phyloP scores from a whole-genome alignment of 2,113 vertebrate species.

The Sinocyclocheilus rhinocerous region DNA sequence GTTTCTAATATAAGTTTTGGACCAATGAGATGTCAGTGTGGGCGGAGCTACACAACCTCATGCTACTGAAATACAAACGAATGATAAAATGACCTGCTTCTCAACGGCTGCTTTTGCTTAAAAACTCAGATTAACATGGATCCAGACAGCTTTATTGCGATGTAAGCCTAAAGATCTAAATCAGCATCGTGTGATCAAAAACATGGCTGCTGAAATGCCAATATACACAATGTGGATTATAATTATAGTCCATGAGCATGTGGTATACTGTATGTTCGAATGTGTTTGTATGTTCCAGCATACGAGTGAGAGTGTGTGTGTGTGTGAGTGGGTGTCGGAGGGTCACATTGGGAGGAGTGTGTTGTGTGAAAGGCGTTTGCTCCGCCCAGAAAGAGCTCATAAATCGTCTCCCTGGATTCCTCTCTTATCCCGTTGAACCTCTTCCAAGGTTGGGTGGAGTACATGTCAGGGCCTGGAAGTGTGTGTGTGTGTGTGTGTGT shows the following conservation, averaged over 20 bases:
- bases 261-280: too few relatives aligned
- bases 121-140: not conserved
- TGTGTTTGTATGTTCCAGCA: too few relatives aligned
- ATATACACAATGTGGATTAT: too few relatives aligned
- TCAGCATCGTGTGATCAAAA: too few relatives aligned
- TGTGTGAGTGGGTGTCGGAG: too few relatives aligned
- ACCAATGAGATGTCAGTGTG: not conserved
- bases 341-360: too few relatives aligned
- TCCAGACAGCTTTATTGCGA: too few relatives aligned
- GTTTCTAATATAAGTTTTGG: not conserved
- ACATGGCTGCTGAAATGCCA: too few relatives aligned
- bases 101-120: not conserved
- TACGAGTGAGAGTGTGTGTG: too few relatives aligned
- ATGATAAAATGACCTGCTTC: not conserved
- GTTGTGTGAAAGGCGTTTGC: not conserved
- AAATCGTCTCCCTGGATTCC: constrained; percentile 71
- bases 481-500: not conserved
- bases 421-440: constrained; percentile 51
- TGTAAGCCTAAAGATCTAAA: too few relatives aligned
- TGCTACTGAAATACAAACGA: too few relatives aligned
- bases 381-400: constrained; percentile 8
- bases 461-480: constrained; percentile 19
- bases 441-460: constrained; percentile 12
- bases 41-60: not conserved
- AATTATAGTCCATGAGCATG: too few relatives aligned